Percentiles rank a stretch among this genome's conserved stretches.
Evolutionary conservation across 2,888 invertebrate species (phyloP).

Genomic region (Heteropelma amictum): DNA sequence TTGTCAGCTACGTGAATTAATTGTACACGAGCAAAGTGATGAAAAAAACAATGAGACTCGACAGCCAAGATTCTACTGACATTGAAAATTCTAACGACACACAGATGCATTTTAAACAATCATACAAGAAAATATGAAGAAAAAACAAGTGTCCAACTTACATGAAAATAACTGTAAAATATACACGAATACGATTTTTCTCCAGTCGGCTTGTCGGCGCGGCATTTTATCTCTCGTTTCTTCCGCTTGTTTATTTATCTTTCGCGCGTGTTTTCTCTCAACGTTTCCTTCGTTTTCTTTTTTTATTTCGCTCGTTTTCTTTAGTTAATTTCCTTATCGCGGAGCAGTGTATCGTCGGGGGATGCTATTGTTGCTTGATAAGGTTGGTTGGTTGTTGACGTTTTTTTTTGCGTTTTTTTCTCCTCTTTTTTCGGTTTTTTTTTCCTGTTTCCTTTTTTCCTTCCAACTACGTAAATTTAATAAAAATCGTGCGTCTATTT

Average conservation of each 20-base stretch:
- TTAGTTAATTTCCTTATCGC: too few relatives aligned
- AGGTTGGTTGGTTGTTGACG: constrained; percentile 40
- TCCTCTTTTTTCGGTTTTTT: neutral
- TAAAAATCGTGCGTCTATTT: constrained; percentile 74
- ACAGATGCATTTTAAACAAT: neutral
- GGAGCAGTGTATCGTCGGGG: too few relatives aligned
- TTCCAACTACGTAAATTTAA: constrained; percentile 62
- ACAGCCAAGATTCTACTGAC: neutral
- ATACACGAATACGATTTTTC: constrained; percentile 73
- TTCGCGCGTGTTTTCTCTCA: neutral
- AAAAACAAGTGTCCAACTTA: constrained; percentile 64
- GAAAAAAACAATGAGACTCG: neutral
- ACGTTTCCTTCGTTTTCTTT: neutral
- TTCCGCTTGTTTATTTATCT: constrained; percentile 54
- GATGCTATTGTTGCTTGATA: too few relatives aligned
- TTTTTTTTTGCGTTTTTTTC: constrained; percentile 15
- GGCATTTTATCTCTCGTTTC: too few relatives aligned
- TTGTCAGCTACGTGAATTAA: too few relatives aligned
- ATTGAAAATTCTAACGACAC: neutral
- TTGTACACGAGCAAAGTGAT: too few relatives aligned
- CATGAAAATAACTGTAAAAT: constrained; percentile 76
- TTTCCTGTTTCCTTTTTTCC: neutral
- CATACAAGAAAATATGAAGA: neutral
- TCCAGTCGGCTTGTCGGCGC: constrained; percentile 71
- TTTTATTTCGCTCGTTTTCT: too few relatives aligned